phyloP scores from a whole-genome alignment of 1,140 invertebrate genomes.

The Periplaneta americana region DNA sequence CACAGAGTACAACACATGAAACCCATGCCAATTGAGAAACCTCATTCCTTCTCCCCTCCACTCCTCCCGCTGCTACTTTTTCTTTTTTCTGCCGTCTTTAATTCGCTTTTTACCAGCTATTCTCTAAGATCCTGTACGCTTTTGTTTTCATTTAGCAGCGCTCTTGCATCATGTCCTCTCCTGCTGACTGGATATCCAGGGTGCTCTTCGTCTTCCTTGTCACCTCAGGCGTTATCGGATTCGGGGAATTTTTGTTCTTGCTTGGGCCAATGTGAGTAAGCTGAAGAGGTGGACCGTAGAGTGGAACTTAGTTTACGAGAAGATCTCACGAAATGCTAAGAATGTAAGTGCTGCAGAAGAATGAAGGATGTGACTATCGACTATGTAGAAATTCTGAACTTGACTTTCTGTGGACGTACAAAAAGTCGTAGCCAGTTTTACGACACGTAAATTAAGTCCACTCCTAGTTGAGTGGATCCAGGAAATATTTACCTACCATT shows the following conservation, averaged over 20 bases:
- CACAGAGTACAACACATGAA: conserved; percentile 14
- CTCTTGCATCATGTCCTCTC: neutral
- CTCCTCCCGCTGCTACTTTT: neutral
- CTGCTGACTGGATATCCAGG: no score
- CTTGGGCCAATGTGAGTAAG: neutral
- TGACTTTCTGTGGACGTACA: no score
- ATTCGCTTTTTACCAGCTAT: conserved; percentile 14
- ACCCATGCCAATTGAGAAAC: conserved; percentile 15
- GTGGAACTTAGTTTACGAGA: no score
- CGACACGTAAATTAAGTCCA: no score
- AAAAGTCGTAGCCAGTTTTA: no score
- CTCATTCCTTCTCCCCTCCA: neutral
- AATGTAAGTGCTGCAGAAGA: no score
- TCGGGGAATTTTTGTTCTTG: neutral
- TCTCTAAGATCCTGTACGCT: neutral
- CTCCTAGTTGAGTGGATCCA: no score
- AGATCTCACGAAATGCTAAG: no score
- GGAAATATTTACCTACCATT: no score
- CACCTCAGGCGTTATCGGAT: neutral
- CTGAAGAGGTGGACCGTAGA: no score
- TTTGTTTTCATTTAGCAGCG: neutral
- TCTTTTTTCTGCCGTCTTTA: conserved; percentile 4
- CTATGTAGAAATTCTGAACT: no score
- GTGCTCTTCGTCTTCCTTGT: neutral
- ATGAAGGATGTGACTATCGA: no score